Base-by-base conservation (phyloP, 2,888 invertebrate genomes). In the Orchestes rusci region DNA sequence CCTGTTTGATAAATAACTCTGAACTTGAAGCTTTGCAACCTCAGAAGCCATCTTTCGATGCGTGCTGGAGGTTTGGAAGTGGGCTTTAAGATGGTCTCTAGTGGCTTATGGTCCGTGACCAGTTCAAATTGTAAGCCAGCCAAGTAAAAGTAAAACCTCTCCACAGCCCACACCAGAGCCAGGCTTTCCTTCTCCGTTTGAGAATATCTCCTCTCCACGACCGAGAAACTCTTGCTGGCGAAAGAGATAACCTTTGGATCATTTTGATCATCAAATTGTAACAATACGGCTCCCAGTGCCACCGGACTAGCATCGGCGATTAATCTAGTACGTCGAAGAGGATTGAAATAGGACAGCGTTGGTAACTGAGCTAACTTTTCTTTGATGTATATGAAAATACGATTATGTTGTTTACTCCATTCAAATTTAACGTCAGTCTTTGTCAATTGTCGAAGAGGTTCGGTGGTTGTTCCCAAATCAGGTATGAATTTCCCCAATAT, bases 71-170 rank as follows among this genome's bases (percentile, higher is more conserved):
- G n/a, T n/a, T n/a, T n/a, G n/a, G n/a, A n/a, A n/a, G n/a, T n/a
- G n/a, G n/a, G n/a, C n/a, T n/a, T n/a, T 45, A 27, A 62, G 20
- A 62, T 60, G 7, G 52, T 54, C 37, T 62, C 58, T 18, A 72
- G 51, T 1, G 70, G 67, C 44, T 60, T 58, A 35, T 61, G 60
- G 41, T 62, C 60, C 2, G 56, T 61, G 1, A 59, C 48, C 28
- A 63, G 49, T 10, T 57, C 60, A 2, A 52, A 73, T 3, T 59
- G 51, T 8, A 62, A 46, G 8, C 70, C 71, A 48, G 55, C 60
- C 3, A 70, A 34, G 50, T 66, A 71, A 23, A 59, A 54, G 42
- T 66, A 58, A 52, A 69, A 71, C 44, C 60, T 56, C 43, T 65
- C 61, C 7, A 67, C 61, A 2, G 60, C 28, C 55, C n/a, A n/a